These are phyloP conservation scores for Bombus affinis DNA, from an alignment of 1,140 invertebrate species.

Conservation along the genomic window DNA sequence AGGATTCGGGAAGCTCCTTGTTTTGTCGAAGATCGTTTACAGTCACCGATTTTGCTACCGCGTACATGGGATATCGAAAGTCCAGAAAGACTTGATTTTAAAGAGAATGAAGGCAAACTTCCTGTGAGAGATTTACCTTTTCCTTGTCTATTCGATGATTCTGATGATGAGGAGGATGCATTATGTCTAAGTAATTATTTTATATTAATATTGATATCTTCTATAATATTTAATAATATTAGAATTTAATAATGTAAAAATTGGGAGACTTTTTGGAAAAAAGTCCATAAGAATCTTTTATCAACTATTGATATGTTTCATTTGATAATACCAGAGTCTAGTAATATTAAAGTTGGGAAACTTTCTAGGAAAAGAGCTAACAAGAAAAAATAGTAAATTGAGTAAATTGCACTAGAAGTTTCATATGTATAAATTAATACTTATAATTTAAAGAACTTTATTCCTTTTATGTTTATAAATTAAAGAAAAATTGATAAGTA, in stretches of 20 bases:
- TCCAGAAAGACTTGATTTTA: neutral
- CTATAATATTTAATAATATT: neutral
- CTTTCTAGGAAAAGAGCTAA: neutral
- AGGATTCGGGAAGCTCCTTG: neutral
- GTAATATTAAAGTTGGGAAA: neutral
- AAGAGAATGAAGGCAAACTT: neutral
- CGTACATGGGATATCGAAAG: neutral
- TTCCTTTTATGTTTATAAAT: too few species aligned
- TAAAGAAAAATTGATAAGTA: too few species aligned
- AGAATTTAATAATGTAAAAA: neutral
- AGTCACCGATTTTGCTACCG: neutral
- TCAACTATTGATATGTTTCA: neutral
- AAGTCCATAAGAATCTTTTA: neutral
- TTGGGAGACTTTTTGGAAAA: neutral
- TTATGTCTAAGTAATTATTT: conserved; percentile 21
- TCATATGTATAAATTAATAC: too few species aligned
- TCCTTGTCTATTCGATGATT: too few species aligned
- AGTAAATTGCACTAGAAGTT: too few species aligned
- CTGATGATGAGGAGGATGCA: neutral
- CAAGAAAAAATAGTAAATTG: too few species aligned
- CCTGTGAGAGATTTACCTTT: neutral
- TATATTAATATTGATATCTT: neutral
- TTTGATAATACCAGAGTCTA: neutral
- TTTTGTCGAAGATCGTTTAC: neutral
- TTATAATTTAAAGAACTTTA: too few species aligned